Conservation (phyloP, 2,888 invertebrate genomes). For the Apotomis capreana region DNA sequence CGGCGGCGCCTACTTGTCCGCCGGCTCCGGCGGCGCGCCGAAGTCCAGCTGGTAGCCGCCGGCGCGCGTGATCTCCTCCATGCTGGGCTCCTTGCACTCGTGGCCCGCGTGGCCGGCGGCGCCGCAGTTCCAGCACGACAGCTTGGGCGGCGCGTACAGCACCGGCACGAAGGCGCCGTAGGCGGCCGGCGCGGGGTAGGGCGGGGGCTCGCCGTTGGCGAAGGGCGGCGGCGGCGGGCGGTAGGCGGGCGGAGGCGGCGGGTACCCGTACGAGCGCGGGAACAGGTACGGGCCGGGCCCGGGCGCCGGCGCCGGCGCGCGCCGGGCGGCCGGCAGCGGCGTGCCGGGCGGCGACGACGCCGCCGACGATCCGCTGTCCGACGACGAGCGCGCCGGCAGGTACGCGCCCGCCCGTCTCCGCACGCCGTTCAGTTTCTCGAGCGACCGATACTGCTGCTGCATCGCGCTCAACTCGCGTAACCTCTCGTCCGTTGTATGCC, state of each 20-base stretch:
- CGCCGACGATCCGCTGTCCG: conserved; percentile 75
- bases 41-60: conserved; percentile 88
- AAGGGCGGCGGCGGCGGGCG: conserved; percentile 74
- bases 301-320: conserved; percentile 52
- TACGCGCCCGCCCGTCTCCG: conserved; percentile 74
- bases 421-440: conserved; percentile 84
- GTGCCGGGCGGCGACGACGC: conserved; percentile 74
- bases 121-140: conserved; percentile 97
- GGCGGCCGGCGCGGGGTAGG: conserved; percentile 73
- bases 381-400: conserved; percentile 65
- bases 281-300: conserved; percentile 67
- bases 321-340: conserved; percentile 64
- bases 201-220: conserved; percentile 77
- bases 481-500: conserved; percentile 85
- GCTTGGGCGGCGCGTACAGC: conserved; percentile 84
- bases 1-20: conserved; percentile 66
- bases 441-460: conserved; percentile 81
- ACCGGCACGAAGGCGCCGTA: conserved; percentile 80
- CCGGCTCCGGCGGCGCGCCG: conserved; percentile 74
- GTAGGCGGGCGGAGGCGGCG: conserved; percentile 72
- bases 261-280: conserved; percentile 72
- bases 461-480: conserved; percentile 83
- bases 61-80: conserved; percentile 94
- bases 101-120: conserved; percentile 91
- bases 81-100: conserved; percentile 95